A percentile compares a stretch with the other conserved stretches of the same genome.
Evolutionary conservation across 2,888 invertebrate genomes (phyloP).

Genomic region (Caenorhabditis sp.): DNA sequence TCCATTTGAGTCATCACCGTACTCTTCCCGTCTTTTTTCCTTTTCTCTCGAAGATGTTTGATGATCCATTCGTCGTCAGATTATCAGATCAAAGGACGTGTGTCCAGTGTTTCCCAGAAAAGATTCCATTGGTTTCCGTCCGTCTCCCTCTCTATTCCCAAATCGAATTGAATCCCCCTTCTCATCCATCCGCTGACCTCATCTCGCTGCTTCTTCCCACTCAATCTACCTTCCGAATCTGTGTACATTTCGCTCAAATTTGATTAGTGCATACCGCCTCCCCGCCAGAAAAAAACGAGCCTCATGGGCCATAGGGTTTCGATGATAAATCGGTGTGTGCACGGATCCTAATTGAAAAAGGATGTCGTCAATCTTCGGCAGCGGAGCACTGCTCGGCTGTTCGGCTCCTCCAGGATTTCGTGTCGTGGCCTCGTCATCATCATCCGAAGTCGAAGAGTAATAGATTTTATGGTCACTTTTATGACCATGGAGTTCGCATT

Average conservation of each 20-base stretch:
- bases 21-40: background rate
- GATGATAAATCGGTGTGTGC: slow-evolving; percentile 28
- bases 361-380: slow-evolving; percentile 44
- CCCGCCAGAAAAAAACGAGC: background rate
- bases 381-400: background rate
- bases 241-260: slow-evolving; percentile 1
- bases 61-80: slow-evolving; percentile 14
- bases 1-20: too few relatives aligned
- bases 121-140: slow-evolving; percentile 18
- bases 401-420: background rate
- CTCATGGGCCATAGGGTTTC: background rate
- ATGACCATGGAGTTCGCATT: slow-evolving; percentile 30
- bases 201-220: slow-evolving; percentile 6
- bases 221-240: slow-evolving; percentile 36
- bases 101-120: slow-evolving; percentile 19
- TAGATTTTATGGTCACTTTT: slow-evolving; percentile 50
- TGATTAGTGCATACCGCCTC: slow-evolving; percentile 23
- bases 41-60: slow-evolving; percentile 20
- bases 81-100: slow-evolving; percentile 45
- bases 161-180: slow-evolving; percentile 26
- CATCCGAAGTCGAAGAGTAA: slow-evolving; percentile 27
- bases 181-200: slow-evolving; percentile 15
- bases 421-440: slow-evolving; percentile 10
- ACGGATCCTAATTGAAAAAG: slow-evolving; percentile 45
- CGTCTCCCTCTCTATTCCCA: background rate